A percentile compares a stretch with the other conserved stretches of the same genome.
Conservation (phyloP, 1,140 invertebrate species). For the Neodiprion lecontei region DNA sequence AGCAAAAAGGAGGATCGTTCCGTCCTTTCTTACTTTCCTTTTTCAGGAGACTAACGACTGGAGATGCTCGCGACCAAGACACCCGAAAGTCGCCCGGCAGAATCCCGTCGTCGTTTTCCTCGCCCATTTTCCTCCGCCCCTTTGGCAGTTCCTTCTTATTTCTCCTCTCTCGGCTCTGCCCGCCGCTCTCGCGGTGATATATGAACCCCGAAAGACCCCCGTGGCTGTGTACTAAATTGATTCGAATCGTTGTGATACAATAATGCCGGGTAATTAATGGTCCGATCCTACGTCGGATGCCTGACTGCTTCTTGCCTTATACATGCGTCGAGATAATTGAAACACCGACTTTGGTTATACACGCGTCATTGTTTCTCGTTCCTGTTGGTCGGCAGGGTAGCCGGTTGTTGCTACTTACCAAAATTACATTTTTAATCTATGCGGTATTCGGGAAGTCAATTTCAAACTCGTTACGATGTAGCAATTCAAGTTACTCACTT, state of each 20-base stretch:
- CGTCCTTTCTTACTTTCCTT: neutral
- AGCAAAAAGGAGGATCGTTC: neutral
- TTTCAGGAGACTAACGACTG: neutral
- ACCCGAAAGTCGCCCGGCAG: neutral
- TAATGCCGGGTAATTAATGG: slow-evolving; percentile 45
- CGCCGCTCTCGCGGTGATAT: slow-evolving; percentile 30
- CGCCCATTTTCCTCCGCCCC: too few species aligned
- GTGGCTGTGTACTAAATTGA: slow-evolving; percentile 40
- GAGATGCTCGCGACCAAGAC: neutral
- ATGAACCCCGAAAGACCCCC: slow-evolving; percentile 34
- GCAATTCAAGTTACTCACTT: too few species aligned
- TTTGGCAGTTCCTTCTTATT: neutral
- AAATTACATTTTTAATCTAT: too few species aligned
- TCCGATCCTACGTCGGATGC: slow-evolving; percentile 1
- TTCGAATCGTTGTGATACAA: slow-evolving; percentile 40
- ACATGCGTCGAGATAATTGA: too few species aligned
- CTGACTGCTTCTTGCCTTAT: too few species aligned
- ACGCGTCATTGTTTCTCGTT: too few species aligned
- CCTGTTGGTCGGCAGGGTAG: too few species aligned
- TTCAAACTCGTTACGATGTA: too few species aligned
- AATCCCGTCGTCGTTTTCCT: too few species aligned
- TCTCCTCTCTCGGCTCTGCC: neutral
- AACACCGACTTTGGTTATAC: too few species aligned
- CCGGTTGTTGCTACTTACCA: too few species aligned
- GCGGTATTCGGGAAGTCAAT: too few species aligned